Evolutionary conservation across 2,113 vertebrate species (phyloP), one percentile per base, ranked within the genome.

Genomic region (Salvelinus alpinus): DNA sequence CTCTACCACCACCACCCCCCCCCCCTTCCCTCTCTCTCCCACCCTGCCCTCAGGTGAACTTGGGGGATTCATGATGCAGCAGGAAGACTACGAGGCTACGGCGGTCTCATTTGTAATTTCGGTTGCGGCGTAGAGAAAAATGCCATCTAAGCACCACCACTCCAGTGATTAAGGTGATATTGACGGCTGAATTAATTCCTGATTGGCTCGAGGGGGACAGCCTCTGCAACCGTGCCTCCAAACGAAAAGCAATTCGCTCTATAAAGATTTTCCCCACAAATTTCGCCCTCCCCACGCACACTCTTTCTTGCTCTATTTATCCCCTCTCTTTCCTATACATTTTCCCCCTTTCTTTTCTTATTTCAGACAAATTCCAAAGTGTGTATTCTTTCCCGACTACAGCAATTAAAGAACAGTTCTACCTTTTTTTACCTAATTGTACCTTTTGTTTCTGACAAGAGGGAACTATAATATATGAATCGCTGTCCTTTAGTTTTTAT

Each of bases 141-240:
- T 62, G 69, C 51, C 62, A 71, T 70, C 73, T 74, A 73, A 78
- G 79, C 71, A 64, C 68, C 72, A 71, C 51, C 80, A 76, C 64
- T 73, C 67, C 72, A 73, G 83, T 87, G 85, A 88, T 88, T 82
- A 85, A 85, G 85, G 80, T 71, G 77, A 81, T 87, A 87, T 84
- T 79, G 85, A 84, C 59, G 65, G 76, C 70, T 79, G 72, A 87
- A 85, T 87, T 82, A 74, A 82, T 87, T 82, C 68, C 67, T 74
- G 80, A 75, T 85, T 80, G 79, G 77, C 29, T 71, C 62, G 74
- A 64, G 34, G 22, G 67, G 64, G 34, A 75, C 65, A 59, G 76
- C 18, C 69, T 47, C 44, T 60, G 22, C 31, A 79, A 57, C 71
- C 27, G 16, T 14, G 12, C 67, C 60, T 44, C 24, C 44, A 73